Percentiles rank a stretch among this genome's conserved stretches.
These are phyloP conservation scores for Mesoligia furuncula DNA, from an alignment of 2,888 invertebrate genomes.

Conservation along the genomic window DNA sequence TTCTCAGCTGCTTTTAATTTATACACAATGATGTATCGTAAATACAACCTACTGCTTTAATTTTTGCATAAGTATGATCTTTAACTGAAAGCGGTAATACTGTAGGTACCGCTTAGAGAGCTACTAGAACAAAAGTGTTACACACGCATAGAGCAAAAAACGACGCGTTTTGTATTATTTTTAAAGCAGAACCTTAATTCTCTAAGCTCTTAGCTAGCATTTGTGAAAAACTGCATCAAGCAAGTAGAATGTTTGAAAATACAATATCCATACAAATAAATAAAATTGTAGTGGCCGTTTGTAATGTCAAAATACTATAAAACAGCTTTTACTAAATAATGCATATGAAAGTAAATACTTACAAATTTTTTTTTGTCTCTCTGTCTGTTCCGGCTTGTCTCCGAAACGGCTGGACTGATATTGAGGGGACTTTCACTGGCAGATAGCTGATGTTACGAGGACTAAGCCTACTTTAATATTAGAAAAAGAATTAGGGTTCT, in stretches of 20 bases:
- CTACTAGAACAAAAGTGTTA: conserved; percentile 43
- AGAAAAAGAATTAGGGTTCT: neutral
- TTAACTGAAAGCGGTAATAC: conserved; percentile 30
- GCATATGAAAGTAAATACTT: too few species aligned
- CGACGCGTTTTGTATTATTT: conserved; percentile 15
- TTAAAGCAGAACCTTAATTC: neutral
- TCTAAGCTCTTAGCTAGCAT: neutral
- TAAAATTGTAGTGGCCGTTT: too few species aligned
- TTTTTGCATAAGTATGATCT: conserved; percentile 49
- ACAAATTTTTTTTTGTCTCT: too few species aligned
- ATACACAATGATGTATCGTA: conserved; percentile 35
- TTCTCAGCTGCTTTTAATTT: conserved; percentile 44
- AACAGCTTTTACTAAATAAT: too few species aligned
- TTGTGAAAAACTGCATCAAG: neutral
- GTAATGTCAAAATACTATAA: too few species aligned
- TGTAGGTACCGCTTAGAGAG: conserved; percentile 34
- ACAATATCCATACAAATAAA: too few species aligned
- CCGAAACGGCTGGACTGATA: neutral
- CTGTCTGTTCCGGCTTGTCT: too few species aligned
- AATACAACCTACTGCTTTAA: conserved; percentile 25
- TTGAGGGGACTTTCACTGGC: neutral
- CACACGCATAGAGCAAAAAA: conserved; percentile 30
- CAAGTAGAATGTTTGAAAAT: neutral
- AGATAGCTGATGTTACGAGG: neutral
- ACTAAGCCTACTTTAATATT: neutral